Percentiles rank a stretch among this genome's conserved stretches.
phyloP scores from a whole-genome alignment of 2,113 vertebrate genomes.

The Heptranchias perlo region DNA sequence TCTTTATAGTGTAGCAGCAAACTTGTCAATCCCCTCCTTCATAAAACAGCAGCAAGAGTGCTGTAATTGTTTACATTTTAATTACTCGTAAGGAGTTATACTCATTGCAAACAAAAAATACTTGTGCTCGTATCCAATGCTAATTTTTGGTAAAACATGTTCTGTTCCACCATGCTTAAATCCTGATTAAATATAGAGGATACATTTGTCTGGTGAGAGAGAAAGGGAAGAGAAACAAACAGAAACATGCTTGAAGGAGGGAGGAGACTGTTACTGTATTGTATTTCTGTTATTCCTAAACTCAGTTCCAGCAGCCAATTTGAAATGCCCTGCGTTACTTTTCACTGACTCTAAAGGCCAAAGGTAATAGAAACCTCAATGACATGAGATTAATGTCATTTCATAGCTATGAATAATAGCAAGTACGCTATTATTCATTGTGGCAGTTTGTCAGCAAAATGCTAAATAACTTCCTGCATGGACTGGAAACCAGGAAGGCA shows the following conservation, averaged over 20 bases:
- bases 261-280: not conserved
- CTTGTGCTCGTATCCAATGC: not conserved
- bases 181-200: not conserved
- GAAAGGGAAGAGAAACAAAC: not conserved
- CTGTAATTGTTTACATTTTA: not conserved
- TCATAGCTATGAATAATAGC: no score
- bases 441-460: not conserved
- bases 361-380: not conserved
- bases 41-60: not conserved
- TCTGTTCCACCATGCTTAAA: no score
- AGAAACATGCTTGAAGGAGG: not conserved
- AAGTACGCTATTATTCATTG: not conserved
- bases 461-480: not conserved
- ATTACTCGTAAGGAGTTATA: not conserved
- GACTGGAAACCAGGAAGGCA: not conserved
- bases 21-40: not conserved
- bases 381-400: not conserved
- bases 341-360: constrained; percentile 25
- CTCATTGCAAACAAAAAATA: not conserved
- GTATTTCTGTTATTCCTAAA: not conserved
- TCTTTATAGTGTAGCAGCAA: not conserved
- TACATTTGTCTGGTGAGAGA: not conserved
- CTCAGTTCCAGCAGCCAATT: not conserved
- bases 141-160: not conserved
- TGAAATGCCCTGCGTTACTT: not conserved